Evolutionary conservation across 2,113 vertebrate genomes (phyloP), one percentile per base, ranked within the genome.

Genomic region (Felis chaus): DNA sequence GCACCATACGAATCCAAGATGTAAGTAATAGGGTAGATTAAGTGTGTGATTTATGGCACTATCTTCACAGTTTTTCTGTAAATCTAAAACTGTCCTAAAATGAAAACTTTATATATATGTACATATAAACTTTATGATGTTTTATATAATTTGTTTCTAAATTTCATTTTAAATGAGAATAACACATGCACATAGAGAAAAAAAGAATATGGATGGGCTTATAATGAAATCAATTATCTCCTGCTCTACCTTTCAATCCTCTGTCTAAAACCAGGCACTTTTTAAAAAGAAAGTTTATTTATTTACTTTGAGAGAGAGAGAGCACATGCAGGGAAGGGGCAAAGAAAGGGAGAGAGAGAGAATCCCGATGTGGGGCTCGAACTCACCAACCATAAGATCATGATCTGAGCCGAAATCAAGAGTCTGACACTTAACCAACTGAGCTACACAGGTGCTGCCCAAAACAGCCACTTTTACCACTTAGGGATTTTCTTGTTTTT

Each of bases 1-100:
- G 33, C 76, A 50, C 29, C 33, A 0, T 6, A 21, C 19, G 8
- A 53, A 29, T 27, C 36, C 63, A 73, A 90, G 55, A 66, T 66
- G 29, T 66, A 50, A 81, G 61, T 33, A 53, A 55, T 1, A 74
- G 27, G 94, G 74, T 27, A 73, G n/a, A 63, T 33, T 5, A 4
- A n/a, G 8, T 79, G 9, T 81, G 45, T 14, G 45, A 14, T 66
- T n/a, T 8, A 33, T 12, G 55, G 41, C 65, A 27, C 66, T 2
- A 18, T n/a, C 1, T 5, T 86, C 55, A 69, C 23, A 85, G 29
- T 48, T 73, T 86, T 76, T 94, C 86, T 93, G 15, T 86, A 85
- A 78, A 78, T 78, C 33, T 61, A 55, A 78, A 95, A 79, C 25
- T 82, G 31, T 50, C 76, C 21, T 95, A 36, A 84, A 96, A 87